Evolutionary conservation across 1,140 invertebrate genomes (phyloP).

Genomic region (Anthonomus grandis): DNA sequence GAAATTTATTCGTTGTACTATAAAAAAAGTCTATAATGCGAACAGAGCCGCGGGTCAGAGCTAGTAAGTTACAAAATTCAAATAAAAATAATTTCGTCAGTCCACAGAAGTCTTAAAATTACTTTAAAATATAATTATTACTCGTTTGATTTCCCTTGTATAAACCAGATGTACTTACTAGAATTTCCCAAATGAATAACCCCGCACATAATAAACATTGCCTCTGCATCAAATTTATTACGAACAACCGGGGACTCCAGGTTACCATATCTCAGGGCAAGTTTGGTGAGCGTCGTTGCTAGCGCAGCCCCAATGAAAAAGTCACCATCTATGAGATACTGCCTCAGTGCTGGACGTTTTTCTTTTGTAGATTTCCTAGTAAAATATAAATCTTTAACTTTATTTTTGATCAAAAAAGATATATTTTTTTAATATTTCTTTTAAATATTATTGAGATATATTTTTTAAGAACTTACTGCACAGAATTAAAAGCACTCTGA

Average conservation of each 20-base stretch:
- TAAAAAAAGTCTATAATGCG: neutral
- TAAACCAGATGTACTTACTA: conserved; percentile 42
- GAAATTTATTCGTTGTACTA: too few relatives aligned
- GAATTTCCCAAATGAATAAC: conserved; percentile 83
- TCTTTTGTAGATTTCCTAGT: conserved; percentile 60
- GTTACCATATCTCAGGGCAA: conserved; percentile 73
- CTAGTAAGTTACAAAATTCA: conserved; percentile 1
- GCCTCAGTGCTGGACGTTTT: conserved; percentile 74
- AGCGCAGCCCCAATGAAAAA: conserved; percentile 94
- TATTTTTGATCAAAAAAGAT: neutral
- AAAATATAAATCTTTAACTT: neutral
- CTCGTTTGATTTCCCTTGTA: neutral
- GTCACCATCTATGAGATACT: conserved; percentile 91
- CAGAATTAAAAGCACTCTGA: conserved; percentile 91
- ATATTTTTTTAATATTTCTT: neutral
- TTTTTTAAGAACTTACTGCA: conserved; percentile 54
- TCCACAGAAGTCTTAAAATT: too few relatives aligned
- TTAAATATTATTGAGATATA: neutral
- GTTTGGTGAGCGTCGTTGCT: conserved; percentile 86
- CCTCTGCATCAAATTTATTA: conserved; percentile 74
- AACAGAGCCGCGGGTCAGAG: neutral
- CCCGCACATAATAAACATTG: conserved; percentile 85
- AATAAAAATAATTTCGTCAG: neutral
- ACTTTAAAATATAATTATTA: too few relatives aligned
- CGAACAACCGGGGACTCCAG: conserved; percentile 58